Evolutionary conservation across 1,140 invertebrate genomes (phyloP), one percentile per base, ranked within the genome.

Genomic region (Drosophila santomea): DNA sequence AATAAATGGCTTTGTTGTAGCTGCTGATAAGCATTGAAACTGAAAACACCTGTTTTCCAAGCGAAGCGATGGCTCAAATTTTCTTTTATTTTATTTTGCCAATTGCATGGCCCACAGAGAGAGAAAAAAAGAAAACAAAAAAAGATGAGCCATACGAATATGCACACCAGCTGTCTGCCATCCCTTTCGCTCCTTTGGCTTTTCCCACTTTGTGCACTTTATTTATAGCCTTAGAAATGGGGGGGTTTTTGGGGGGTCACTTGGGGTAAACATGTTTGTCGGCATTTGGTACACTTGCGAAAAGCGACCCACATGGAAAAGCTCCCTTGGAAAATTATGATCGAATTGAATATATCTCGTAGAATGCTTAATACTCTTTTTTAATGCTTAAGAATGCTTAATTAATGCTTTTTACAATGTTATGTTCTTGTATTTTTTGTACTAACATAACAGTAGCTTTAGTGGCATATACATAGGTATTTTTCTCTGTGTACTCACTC

Each of bases 221-320:
- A 61, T 60, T 57, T 45, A 55, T 76, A 72, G 69, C 47, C 20
- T 17, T 71, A 36, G 25, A 69, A 57, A 58, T 62, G 32, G 23
- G 20, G 17, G 43, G 41, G n/a, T 5, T n/a, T 36, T 7, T 15
- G 38, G 35, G 44, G 45, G 58, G 45, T 43, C 25, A 17, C 28
- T 23, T 14, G 63, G 17, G 47, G 51, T 54, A 63, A 59, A 67
- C 69, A 73, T 73, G 69, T 73, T 73, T 73, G 56, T 74, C 39
- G 48, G 76, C 57, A 57, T 48, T 72, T 60, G 11, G 4, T 50
- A 32, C 47, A 68, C 64, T 51, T 12, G 35, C 20, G 6, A 32
- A 48, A 48, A 28, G 23, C 11, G 15, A 14, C 20, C 12, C 12
- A 14, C 2, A 8, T 14, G 1, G 12, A 48, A 10, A n/a, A 14